These are phyloP conservation scores for Heliangelus exortis DNA, from an alignment of 2,797 vertebrate species.

Conservation along the genomic window DNA sequence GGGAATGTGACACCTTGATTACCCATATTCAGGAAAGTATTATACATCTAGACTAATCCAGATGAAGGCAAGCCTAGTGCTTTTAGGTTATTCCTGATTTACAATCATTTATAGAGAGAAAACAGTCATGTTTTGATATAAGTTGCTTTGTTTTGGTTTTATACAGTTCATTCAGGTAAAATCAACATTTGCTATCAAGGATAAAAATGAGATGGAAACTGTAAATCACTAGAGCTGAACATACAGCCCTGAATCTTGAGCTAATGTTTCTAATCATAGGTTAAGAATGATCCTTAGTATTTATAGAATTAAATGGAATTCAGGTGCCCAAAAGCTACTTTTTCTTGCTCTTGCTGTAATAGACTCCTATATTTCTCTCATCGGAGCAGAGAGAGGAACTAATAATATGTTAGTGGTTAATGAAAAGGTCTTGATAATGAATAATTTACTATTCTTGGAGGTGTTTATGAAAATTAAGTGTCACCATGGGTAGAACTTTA, in stretches of 20 bases:
- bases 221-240: neutral
- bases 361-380: constrained; percentile 11
- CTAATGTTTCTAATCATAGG: neutral
- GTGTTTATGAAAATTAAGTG: constrained; percentile 45
- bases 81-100: neutral
- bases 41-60: neutral
- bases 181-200: neutral
- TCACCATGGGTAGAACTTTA: neutral
- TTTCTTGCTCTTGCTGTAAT: neutral
- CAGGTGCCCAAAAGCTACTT: neutral
- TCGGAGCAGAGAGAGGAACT: neutral
- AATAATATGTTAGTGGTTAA: constrained; percentile 33
- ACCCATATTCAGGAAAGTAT: neutral
- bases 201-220: neutral
- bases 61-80: neutral
- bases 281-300: neutral
- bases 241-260: neutral
- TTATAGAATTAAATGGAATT: constrained; percentile 21
- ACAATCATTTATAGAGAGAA: neutral
- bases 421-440: constrained; percentile 56
- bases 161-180: neutral
- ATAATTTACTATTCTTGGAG: constrained; percentile 57
- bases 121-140: neutral
- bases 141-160: neutral
- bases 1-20: neutral